These are phyloP conservation scores for Callopanchax toddi DNA, from an alignment of 2,113 vertebrate genomes.

Conservation along the genomic window DNA sequence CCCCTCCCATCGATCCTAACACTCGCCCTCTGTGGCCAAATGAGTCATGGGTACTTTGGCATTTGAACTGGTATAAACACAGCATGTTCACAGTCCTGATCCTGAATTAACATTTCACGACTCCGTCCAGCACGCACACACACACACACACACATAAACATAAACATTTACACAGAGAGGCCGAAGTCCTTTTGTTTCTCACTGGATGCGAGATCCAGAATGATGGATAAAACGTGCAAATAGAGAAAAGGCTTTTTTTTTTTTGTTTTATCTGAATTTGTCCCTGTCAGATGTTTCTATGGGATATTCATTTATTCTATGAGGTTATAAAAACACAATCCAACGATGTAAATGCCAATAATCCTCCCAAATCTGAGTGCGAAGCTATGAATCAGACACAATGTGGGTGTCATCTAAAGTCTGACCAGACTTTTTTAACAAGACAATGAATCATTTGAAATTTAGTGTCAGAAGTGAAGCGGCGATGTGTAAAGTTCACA, in stretches of 20 bases:
- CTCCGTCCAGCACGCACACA: constrained; percentile 16
- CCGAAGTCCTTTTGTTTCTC: too few species aligned
- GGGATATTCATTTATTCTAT: too few species aligned
- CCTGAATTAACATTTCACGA: constrained; percentile 48
- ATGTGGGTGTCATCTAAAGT: constrained; percentile 57
- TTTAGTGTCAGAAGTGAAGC: constrained; percentile 34
- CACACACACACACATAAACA: neutral
- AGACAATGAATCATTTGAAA: constrained; percentile 59
- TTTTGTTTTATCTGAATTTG: too few species aligned
- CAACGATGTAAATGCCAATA: neutral
- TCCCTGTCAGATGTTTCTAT: too few species aligned
- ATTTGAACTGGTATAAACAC: constrained; percentile 76
- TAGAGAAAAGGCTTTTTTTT: too few species aligned
- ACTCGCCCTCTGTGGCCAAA: constrained; percentile 51
- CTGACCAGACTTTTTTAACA: constrained; percentile 45
- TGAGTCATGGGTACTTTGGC: constrained; percentile 68
- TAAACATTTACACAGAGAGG: too few species aligned
- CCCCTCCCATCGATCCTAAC: constrained; percentile 33
- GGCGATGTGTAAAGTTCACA: constrained; percentile 31
- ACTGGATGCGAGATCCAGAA: constrained; percentile 3
- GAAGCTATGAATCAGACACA: constrained; percentile 48
- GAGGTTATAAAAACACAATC: neutral
- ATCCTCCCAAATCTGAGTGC: neutral
- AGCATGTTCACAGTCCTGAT: constrained; percentile 58
- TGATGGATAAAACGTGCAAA: neutral